phyloP scores from a whole-genome alignment of 2,888 invertebrate species.

The Troides aeacus region DNA sequence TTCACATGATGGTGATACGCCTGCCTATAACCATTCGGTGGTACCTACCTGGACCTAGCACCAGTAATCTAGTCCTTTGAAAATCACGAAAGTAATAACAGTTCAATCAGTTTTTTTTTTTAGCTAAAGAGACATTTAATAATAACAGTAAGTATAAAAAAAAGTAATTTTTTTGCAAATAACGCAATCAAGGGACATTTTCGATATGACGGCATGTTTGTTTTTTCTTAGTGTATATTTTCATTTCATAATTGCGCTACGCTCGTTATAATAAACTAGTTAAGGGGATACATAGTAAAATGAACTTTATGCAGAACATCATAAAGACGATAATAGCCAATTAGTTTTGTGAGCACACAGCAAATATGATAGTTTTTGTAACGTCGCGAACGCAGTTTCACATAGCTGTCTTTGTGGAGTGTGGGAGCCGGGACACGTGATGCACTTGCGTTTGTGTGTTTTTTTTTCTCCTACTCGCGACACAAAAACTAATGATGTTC shows the following conservation, averaged over 20 bases:
- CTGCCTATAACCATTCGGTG: too few species aligned
- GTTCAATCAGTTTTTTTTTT: too few species aligned
- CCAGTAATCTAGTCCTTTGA: too few species aligned
- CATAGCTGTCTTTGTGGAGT: conserved; percentile 18
- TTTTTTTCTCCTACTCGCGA: conserved; percentile 7
- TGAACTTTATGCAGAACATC: neutral
- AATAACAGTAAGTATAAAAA: neutral
- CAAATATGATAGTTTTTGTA: conserved; percentile 15
- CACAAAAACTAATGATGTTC: conserved; percentile 25
- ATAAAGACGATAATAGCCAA: neutral
- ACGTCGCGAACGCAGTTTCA: conserved; percentile 14
- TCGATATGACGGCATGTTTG: neutral
- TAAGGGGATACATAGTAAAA: neutral
- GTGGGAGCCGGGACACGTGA: conserved; percentile 18
- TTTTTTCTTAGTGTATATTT: neutral
- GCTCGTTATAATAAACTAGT: conserved; percentile 1
- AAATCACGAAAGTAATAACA: too few species aligned
- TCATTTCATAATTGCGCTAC: neutral
- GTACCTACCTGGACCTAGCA: too few species aligned
- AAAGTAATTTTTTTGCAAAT: neutral
- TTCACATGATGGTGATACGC: too few species aligned
- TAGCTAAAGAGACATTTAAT: too few species aligned
- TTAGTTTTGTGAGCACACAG: conserved; percentile 1
- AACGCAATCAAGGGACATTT: neutral
- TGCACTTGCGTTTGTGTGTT: conserved; percentile 16